Base-by-base conservation (phyloP, 2,888 invertebrate species). In the Drosophila greeni region DNA sequence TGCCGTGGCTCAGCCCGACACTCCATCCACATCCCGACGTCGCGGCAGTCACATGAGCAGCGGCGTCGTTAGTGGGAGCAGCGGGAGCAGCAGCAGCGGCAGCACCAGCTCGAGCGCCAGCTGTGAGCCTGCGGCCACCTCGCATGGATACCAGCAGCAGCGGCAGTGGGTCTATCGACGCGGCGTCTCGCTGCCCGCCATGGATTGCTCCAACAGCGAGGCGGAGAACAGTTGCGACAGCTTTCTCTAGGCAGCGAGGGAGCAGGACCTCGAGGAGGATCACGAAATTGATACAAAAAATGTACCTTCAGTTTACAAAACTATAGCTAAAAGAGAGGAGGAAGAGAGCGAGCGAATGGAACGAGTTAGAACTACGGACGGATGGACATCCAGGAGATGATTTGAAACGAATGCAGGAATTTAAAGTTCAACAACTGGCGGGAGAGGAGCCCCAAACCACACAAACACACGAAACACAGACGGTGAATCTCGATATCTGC, bases 141-240 rank as follows among this genome's bases (percentile, higher is more conserved):
- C 42, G 3, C 16, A 26, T 29, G 43, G 43, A 7, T 29, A 54
- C 43, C 54, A 55, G 8, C 55, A 67, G 24, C 64, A 67, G 69
- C 72, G 58, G 11, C 77, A 82, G 73, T 40, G 76, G 74, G 48
- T 31, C 1, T 76, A 72, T 65, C 81, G 83, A 11, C 81, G 86
- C 40, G 85, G 84, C 34, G 82, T 71, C 18, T 86, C 88, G 14
- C 67, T 87, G 68, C 87, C 88, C 12, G 87, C 87, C 9, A 80
- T 88, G 72, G 88, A 89, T 51, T 88, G 84, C 70, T 74, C 76
- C 42, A 86, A 82, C 58, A 88, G 87, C 69, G 89, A 89, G 71
- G 80, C 88, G 42, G 89, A 89, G 67, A 89, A 88, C 59, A 88
- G 88, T 64, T 88, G 87, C 65, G 89, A 89, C 64, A 88, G 89